Percentiles rank a stretch among this genome's conserved stretches.
phyloP scores from a whole-genome alignment of 2,113 vertebrate species.

The Sylvicapra grimmia region DNA sequence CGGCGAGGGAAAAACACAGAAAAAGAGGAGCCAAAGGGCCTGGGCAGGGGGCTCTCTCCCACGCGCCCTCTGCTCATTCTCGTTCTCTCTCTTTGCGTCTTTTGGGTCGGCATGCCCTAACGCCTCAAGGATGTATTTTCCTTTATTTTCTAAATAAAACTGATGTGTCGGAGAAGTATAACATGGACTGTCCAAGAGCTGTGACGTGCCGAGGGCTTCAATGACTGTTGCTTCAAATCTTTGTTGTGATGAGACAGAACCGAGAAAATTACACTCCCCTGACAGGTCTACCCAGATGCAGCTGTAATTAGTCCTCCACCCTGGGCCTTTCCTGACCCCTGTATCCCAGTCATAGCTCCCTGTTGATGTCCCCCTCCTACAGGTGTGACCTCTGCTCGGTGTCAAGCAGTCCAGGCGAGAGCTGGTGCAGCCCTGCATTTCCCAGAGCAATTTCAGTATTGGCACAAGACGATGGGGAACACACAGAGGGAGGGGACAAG shows the following conservation, averaged over 20 bases:
- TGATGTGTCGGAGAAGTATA: background rate
- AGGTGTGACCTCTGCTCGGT: background rate
- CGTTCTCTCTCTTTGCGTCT: rapidly evolving
- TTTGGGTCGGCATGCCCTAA: background rate
- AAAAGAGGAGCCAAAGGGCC: background rate
- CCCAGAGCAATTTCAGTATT: background rate
- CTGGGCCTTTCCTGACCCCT: background rate
- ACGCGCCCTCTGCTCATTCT: rapidly evolving
- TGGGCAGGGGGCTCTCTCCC: background rate
- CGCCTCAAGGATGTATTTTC: background rate
- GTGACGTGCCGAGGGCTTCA: rapidly evolving
- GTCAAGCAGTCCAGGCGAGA: background rate
- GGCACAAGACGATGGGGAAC: background rate
- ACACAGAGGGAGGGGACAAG: background rate
- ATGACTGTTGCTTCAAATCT: rapidly evolving
- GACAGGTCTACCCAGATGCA: background rate
- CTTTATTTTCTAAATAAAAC: background rate
- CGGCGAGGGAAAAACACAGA: background rate
- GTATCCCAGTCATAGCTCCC: background rate
- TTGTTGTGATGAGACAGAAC: background rate
- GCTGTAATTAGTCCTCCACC: background rate
- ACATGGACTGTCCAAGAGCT: background rate
- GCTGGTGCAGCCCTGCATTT: background rate
- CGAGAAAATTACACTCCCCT: background rate
- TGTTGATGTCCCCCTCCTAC: background rate